phyloP scores from a whole-genome alignment of 2,113 vertebrate species.

The Paramisgurnus dabryanus region DNA sequence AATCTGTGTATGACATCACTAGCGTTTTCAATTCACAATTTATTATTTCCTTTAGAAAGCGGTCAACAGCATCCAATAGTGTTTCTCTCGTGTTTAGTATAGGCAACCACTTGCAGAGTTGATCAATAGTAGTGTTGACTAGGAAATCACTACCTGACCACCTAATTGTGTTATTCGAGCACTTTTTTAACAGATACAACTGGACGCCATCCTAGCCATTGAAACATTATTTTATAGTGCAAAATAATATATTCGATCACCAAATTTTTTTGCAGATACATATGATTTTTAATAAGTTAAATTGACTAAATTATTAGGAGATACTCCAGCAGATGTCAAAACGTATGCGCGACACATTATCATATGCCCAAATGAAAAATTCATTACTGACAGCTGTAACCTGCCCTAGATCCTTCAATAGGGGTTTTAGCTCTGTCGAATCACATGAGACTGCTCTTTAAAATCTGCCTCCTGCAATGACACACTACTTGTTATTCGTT shows the following conservation, averaged over 20 bases:
- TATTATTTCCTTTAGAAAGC: background rate
- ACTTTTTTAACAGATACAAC: background rate
- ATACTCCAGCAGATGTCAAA: conserved; percentile 90
- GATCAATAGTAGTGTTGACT: background rate
- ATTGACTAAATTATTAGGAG: conserved; percentile 80
- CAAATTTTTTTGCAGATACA: conserved; percentile 10
- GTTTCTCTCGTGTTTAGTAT: background rate
- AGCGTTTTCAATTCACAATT: background rate
- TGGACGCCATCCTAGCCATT: background rate
- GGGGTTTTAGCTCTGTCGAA: background rate
- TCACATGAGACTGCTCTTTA: no score
- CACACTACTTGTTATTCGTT: conserved; percentile 41
- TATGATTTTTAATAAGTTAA: conserved; percentile 77
- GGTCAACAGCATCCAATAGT: background rate
- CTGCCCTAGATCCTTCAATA: conserved; percentile 51
- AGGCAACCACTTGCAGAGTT: background rate
- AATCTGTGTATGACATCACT: background rate
- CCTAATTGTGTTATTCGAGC: background rate
- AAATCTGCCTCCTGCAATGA: background rate
- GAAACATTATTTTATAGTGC: background rate
- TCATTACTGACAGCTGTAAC: conserved; percentile 91
- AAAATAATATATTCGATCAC: background rate
- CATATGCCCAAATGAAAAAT: conserved; percentile 91
- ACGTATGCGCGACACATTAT: conserved; percentile 88
- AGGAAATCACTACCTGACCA: background rate